Evolutionary conservation across 2,888 invertebrate genomes (phyloP).

Genomic region (Andricus quercusramuli): DNA sequence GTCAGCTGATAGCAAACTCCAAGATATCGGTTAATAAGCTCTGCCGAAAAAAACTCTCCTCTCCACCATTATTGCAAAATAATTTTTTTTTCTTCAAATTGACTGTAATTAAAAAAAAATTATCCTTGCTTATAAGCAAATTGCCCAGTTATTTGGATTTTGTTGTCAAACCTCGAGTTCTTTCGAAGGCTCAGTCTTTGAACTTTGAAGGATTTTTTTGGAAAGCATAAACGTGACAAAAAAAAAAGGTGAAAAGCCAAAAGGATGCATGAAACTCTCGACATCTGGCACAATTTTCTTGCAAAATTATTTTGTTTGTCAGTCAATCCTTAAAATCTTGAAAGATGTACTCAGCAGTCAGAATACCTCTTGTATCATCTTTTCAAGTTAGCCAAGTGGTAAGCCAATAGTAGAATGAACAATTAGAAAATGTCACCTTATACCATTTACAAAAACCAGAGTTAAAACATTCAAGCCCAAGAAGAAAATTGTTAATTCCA

Average conservation of each 20-base stretch:
- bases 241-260: conserved; percentile 15
- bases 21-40: conserved; percentile 29
- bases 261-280: conserved; percentile 29
- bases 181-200: conserved; percentile 28
- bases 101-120: not conserved
- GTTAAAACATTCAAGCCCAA: not conserved
- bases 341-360: conserved; percentile 48
- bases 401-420: not conserved
- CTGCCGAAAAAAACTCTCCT: conserved; percentile 9
- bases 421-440: not conserved
- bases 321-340: not conserved
- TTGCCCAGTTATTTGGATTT: not conserved
- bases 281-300: conserved; percentile 6
- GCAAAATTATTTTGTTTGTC: not conserved
- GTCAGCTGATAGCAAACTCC: conserved; percentile 39
- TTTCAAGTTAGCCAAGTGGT: not conserved
- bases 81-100: not conserved
- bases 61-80: conserved; percentile 32
- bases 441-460: conserved; percentile 10
- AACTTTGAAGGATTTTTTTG: conserved; percentile 22
- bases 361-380: conserved; percentile 54
- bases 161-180: conserved; percentile 20
- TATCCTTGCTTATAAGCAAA: conserved; percentile 1
- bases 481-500: conserved; percentile 32
- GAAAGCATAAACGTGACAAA: conserved; percentile 18